phyloP scores from a whole-genome alignment of 2,113 vertebrate species.

The Tragelaphus imberbis region DNA sequence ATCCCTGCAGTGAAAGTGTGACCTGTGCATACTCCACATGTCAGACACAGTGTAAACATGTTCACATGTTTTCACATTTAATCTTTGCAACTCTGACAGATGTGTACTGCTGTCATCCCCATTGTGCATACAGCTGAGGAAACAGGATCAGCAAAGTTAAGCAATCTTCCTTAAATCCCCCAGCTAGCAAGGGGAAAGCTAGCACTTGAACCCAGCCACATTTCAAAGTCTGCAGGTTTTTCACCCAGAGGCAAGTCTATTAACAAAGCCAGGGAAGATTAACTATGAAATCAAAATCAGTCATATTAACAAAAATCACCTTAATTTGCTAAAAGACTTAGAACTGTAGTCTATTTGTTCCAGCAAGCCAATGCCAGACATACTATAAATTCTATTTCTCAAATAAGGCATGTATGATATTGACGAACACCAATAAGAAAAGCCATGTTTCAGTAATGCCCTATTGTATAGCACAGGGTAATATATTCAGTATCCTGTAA shows the following conservation, averaged over 20 bases:
- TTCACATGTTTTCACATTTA: not conserved
- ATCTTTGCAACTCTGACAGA: not conserved
- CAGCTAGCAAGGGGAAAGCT: not conserved
- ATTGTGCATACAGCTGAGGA: not conserved
- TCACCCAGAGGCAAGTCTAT: not conserved
- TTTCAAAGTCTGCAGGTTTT: not conserved
- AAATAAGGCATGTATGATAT: not conserved
- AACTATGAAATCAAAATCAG: not conserved
- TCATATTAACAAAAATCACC: not conserved
- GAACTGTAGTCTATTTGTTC: not conserved
- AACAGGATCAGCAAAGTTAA: not conserved
- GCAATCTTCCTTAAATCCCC: not conserved
- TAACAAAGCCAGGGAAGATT: not conserved
- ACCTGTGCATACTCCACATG: fast-evolving
- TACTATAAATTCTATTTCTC: not conserved
- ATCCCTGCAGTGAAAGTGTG: not conserved
- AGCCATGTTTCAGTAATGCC: not conserved
- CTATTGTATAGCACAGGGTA: not conserved
- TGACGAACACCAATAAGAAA: not conserved
- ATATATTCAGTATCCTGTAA: not conserved
- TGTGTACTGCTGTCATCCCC: too few species aligned
- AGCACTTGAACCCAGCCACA: not conserved
- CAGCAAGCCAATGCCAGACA: not conserved
- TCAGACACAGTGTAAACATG: not conserved
- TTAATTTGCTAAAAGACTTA: not conserved